A percentile compares a stretch with the other conserved stretches of the same genome.
These are phyloP conservation scores for Phalacrocorax aristotelis DNA, from an alignment of 2,113 vertebrate species.

Conservation along the genomic window DNA sequence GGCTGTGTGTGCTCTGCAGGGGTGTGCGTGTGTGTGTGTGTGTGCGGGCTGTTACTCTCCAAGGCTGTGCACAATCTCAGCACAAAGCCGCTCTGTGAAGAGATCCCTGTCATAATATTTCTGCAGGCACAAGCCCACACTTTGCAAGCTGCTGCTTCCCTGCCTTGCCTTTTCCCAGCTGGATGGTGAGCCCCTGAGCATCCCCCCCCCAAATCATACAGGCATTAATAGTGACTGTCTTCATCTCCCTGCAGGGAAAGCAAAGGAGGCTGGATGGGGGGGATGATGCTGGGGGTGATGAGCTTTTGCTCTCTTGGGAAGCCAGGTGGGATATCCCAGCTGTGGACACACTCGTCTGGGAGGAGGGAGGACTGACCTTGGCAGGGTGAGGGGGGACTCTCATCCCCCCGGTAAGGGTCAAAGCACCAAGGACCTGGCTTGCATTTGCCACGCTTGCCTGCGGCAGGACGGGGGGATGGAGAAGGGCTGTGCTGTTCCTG, in stretches of 20 bases:
- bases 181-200: slow-evolving; percentile 13
- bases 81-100: slow-evolving; percentile 52
- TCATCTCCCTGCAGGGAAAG: neutral
- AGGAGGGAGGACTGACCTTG: neutral
- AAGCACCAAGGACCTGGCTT: neutral
- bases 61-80: slow-evolving; percentile 25
- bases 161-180: slow-evolving; percentile 47
- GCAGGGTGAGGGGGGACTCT: neutral
- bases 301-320: neutral
- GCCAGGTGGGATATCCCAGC: neutral
- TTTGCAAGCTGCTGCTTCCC: slow-evolving; percentile 13
- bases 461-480: neutral
- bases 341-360: neutral
- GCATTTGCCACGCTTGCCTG: neutral
- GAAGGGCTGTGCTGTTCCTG: neutral
- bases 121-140: slow-evolving; percentile 40
- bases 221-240: neutral
- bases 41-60: neutral
- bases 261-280: neutral
- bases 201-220: neutral
- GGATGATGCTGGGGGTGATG: neutral
- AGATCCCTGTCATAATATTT: slow-evolving; percentile 69
- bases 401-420: rapidly evolving
- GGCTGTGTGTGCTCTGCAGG: neutral
- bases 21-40: neutral